Percentiles rank a stretch among this genome's conserved stretches.
These are phyloP conservation scores for Epinephelus awoara DNA, from an alignment of 2,797 vertebrate species.

Conservation along the genomic window DNA sequence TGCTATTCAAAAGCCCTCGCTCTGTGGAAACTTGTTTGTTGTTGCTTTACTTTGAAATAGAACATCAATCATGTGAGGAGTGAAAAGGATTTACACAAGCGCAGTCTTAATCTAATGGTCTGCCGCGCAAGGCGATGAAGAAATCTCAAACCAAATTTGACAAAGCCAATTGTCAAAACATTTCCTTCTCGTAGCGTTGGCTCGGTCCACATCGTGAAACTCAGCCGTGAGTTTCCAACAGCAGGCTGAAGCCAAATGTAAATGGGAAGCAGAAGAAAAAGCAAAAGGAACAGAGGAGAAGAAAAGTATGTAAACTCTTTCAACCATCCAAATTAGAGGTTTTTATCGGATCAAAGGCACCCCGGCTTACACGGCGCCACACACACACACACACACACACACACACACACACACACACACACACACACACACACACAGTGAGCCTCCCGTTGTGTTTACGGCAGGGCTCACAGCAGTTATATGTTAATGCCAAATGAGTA, in stretches of 20 bases:
- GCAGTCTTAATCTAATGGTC: conserved; percentile 78
- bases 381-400: conserved; percentile 15
- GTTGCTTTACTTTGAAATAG: conserved; percentile 75
- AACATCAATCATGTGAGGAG: conserved; percentile 73
- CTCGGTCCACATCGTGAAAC: conserved; percentile 48
- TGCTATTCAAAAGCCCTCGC: conserved; percentile 52
- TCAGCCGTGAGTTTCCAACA: conserved; percentile 22
- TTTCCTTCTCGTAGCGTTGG: conserved; percentile 43
- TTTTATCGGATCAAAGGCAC: conserved; percentile 82
- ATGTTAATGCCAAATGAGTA: conserved; percentile 80
- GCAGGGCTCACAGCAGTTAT: conserved; percentile 74
- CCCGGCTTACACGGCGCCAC: conserved; percentile 30
- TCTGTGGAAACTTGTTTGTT: conserved; percentile 81
- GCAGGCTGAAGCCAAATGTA: conserved; percentile 64
- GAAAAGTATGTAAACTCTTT: conserved; percentile 75
- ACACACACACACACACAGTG: conserved; percentile 19
- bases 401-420: conserved; percentile 11
- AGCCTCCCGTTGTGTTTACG: conserved; percentile 66
- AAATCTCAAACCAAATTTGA: conserved; percentile 78
- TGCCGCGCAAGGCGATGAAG: conserved; percentile 69
- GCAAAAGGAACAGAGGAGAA: conserved; percentile 39
- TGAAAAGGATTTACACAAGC: conserved; percentile 71
- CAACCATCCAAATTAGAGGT: conserved; percentile 78
- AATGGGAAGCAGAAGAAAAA: conserved; percentile 64
- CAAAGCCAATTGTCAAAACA: conserved; percentile 77